Evolutionary conservation across 2,797 vertebrate species (phyloP), one percentile per base, ranked within the genome.

Genomic region (Melanotaenia boesemani): DNA sequence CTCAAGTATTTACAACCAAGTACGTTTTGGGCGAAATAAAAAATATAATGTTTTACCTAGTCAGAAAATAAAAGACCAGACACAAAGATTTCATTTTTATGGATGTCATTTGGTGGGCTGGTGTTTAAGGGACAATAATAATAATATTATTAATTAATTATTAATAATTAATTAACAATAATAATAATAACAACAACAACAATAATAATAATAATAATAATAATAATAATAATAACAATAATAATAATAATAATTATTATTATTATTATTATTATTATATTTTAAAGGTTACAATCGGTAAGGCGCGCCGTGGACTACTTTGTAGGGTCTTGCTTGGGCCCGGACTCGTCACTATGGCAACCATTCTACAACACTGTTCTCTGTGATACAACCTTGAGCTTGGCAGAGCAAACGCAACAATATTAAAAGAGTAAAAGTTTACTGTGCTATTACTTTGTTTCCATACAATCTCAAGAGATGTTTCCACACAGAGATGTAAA

Each of bases 281-380:
- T n/a, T n/a, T n/a, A n/a, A n/a, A n/a, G n/a, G n/a, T n/a, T 59
- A 12, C 58, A 79, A 72, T 5, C 46, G 70, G 20, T 78, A n/a
- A 77, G 89, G 89, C 90, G 79, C 74, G 62, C 50, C 26, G 13
- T 26, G 75, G 86, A 9, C 82, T 15, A 67, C 84, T 82, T 58
- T 36, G 2, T 46, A 30, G 82, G 84, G 83, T 70, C 77, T 34
- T 46, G 34, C 9, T 22, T 68, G 50, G 20, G 15, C 32, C 12
- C 13, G 37, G 64, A 61, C 6, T 32, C 13, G 84, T 90, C 84
- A 54, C 89, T 73, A 79, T 86, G 85, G 91, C 48, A 83, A 92
- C 88, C 18, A 0, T 5, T 26, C 41, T 30, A 74, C 82, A 77
- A 59, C 0, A 24, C 22, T 55, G 28, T 26, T 30, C 0, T 26